These are phyloP conservation scores for Lasioglossum figueresi DNA, from an alignment of 2,888 invertebrate species.

Conservation along the genomic window DNA sequence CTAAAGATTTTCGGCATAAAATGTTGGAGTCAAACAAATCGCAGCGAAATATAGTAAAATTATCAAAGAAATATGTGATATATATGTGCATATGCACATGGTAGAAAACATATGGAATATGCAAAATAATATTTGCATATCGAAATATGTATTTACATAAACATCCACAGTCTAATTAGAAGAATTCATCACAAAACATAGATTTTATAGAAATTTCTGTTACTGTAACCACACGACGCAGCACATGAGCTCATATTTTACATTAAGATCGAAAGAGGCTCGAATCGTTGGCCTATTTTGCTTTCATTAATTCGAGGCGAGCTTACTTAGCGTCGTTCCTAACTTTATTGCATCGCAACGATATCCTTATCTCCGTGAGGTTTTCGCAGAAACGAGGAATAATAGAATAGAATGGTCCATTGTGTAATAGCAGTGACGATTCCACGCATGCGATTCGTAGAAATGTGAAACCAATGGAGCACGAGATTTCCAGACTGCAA, in stretches of 20 bases:
- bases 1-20: no score
- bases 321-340: slow-evolving; percentile 38
- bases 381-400: slow-evolving; percentile 68
- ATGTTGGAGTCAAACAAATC: no score
- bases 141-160: no score
- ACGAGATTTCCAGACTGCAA: slow-evolving; percentile 35
- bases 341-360: slow-evolving; percentile 58
- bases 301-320: slow-evolving; percentile 50
- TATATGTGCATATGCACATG: no score
- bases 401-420: slow-evolving; percentile 70
- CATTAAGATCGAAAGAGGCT: slow-evolving; percentile 19
- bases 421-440: slow-evolving; percentile 67
- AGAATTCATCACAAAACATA: no score
- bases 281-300: slow-evolving; percentile 44
- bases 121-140: no score
- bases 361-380: slow-evolving; percentile 55
- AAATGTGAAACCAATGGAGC: slow-evolving; percentile 34
- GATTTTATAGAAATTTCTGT: no score
- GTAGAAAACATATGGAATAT: no score
- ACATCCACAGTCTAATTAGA: no score
- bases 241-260: not conserved
- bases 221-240: not conserved
- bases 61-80: no score
- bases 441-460: slow-evolving; percentile 49
- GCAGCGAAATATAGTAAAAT: no score